Base-by-base conservation (phyloP, 2,113 vertebrate species). In the Odobenus rosmarus region DNA sequence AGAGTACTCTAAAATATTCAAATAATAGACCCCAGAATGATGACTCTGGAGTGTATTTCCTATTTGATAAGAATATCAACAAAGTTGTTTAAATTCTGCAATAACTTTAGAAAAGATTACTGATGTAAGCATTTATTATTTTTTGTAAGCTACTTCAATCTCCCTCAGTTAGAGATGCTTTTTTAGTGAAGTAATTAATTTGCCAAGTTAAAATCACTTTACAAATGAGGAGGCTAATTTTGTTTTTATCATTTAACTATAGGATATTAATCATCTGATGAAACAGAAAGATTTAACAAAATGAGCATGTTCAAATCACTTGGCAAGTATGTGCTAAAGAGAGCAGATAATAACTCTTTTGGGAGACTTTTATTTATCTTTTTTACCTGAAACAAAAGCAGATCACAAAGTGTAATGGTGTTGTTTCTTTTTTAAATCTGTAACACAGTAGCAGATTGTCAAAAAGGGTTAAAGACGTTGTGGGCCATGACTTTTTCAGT, bases 401-500 rank as follows among this genome's bases (percentile, higher is more conserved):
- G 84, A 51, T 90, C 61, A 94, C 31, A 90, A 95, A 95, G 21
- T 72, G 61, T 0, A 9, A 88, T 18, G 80, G 90, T 93, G 46
- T 14, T 59, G 26, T 80, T 86, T 91, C 64, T 96, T 76, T 98
- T 90, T 97, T 6, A 95, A 31, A 92, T 97, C 57, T 76, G 80
- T 92, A 97, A 97, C 83, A 85, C 12, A 42, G 67, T 51, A 98
- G 97, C 98, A 98, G 98, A 97, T 98, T 98, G 98, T 97, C 96
- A 86, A 93, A 93, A 98, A 96, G 98, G 98, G 98, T 99, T 99
- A 98, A 99, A 98, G 98, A 98, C 98, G 95, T 98, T 98, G 97
- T 89, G 95, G 64, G 11, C 98, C 95, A 93, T 7, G 82, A 95
- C 96, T 97, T 90, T 96, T 71, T 33, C 90, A 39, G 97, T 98